Base-by-base conservation (phyloP, 1,140 invertebrate genomes). In the Bombus haemorrhoidalis region DNA sequence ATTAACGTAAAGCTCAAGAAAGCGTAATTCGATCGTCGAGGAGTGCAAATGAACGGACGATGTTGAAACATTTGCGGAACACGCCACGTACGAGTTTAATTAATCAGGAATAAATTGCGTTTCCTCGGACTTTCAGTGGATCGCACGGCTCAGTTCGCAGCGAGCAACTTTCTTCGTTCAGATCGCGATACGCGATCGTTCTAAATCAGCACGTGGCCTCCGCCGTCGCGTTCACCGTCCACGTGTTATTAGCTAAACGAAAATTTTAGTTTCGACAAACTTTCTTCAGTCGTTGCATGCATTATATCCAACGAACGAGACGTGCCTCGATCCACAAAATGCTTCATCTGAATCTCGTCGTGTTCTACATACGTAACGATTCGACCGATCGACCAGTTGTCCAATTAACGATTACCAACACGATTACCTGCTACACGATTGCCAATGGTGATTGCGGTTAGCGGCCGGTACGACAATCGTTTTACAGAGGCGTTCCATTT, bases 291-390 rank as follows among this genome's bases (percentile, higher is more conserved):
- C 39, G 84, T 80, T 62, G 81, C 85, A 81, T 72, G 57, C 85
- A 47, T 88, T 86, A 73, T 83, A 64, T 75, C 75, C 39, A n/a
- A 41, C 73, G 71, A 3, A 34, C 62, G 41, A 68, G 77, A 88
- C 85, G 85, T 83, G 87, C 85, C 75, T 75, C 76, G 85, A 88
- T 83, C 85, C 68, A 83, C 81, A 88, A 88, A 88, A 88, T 32
- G 72, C 85, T 88, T 88, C 81, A 81, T 88, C 87, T 72, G 59
- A 57, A 76, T 57, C 64, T 66, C 75, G 25, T 68, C 86, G 86
- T 77, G 86, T 37, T 66, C 83, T 53, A 81, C 83, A 87, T 87
- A 87, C 86, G 77, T 85, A 85, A 87, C 86, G 71, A 85, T 53
- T 12, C 80, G 39, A 68, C 59, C 74, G 69, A 41, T 77, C 71